Base-by-base conservation (phyloP, 2,888 invertebrate species). In the Limnephilus marmoratus region DNA sequence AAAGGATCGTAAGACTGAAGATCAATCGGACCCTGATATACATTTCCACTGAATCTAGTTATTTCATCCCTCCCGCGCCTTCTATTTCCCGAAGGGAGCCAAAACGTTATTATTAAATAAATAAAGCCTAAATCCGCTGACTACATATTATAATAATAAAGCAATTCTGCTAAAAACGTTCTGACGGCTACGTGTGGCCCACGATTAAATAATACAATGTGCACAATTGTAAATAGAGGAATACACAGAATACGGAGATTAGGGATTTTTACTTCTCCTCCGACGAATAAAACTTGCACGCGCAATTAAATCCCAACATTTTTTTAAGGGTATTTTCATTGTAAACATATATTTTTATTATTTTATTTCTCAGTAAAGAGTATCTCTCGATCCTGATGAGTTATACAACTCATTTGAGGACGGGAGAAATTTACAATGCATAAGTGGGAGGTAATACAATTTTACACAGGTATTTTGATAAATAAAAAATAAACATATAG, bases 81-180 rank as follows among this genome's bases (percentile, higher is more conserved):
- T 15, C 15, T 87, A 37, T 83, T 83, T 37, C 12, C 83, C n/a
- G 9, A n/a, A 37, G 34, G 37, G 34, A 34, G 24, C 37, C 18
- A 24, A 37, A 41, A 83, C 41, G 34, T 83, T 83, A 83, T 83
- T 37, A 83, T 83, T 83, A 41, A 83, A 24, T 83, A 41, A 83
- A 24, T 83, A 34, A 83, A 41, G 24, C 5, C 31, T 18, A 83
- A 83, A 83, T 83, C 37, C 18, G 18, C 34, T 7, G 4, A 34
- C 29, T 83, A 31, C 18, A 24, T 83, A n/a, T n/a, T n/a, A n/a
- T n/a, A n/a, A n/a, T n/a, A 83, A 83, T 34, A 83, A 37, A 83
- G 31, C 82, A 15, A 34, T 83, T 31, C 34, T 24, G 37, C 83
- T 5, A 83, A 83, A 83, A 41, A 83, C 11, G 37, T 34, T 34